Conservation (phyloP, 2,888 invertebrate species). For the Petrolisthes cinctipes region DNA sequence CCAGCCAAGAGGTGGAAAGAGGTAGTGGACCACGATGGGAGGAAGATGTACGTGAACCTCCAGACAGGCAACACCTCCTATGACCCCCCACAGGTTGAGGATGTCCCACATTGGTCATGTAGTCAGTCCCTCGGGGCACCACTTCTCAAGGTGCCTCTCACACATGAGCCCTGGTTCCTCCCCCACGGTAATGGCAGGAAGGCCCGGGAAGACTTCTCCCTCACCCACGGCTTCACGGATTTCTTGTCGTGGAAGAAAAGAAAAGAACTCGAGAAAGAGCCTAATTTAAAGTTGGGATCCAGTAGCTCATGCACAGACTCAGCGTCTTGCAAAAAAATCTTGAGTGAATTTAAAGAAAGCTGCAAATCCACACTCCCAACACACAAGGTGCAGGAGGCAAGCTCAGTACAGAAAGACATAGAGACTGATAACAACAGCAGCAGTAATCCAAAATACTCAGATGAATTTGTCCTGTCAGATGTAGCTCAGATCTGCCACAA, state of each 20-base stretch:
- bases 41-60: constrained; percentile 46
- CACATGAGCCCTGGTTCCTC: constrained; percentile 38
- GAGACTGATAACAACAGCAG: constrained; percentile 32
- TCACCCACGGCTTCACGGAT: constrained; percentile 46
- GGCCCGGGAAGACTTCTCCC: constrained; percentile 38
- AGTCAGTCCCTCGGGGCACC: constrained; percentile 50
- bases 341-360: background rate
- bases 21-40: constrained; percentile 38
- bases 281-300: background rate
- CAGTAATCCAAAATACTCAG: background rate
- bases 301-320: background rate
- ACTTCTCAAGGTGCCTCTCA: constrained; percentile 40
- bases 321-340: background rate
- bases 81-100: constrained; percentile 39
- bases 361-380: background rate
- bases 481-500: constrained; percentile 43
- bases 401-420: constrained; percentile 26
- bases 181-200: constrained; percentile 8
- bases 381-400: background rate
- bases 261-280: constrained; percentile 19
- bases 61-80: constrained; percentile 61
- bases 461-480: background rate
- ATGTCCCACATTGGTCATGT: constrained; percentile 31
- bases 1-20: constrained; percentile 42
- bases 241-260: constrained; percentile 52